Base-by-base conservation (phyloP, 2,113 vertebrate species). In the Boulengeromyrus knoepffleri region DNA sequence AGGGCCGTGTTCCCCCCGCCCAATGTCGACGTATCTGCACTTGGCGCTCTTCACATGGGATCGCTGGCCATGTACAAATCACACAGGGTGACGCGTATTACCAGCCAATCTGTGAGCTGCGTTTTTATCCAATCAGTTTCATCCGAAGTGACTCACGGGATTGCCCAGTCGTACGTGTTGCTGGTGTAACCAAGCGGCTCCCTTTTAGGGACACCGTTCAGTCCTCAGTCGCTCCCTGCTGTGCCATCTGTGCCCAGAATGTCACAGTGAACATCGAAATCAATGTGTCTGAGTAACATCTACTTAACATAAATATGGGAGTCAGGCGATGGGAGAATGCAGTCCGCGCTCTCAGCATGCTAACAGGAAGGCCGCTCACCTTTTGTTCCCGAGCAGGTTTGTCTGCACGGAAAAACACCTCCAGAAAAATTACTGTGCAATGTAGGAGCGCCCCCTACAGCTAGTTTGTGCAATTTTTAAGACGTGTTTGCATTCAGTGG, bases 381-480 rank as follows among this genome's bases (percentile, higher is more conserved):
- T 85, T 45, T 85, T 47, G 83, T 47, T 46, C 19, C 19, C 19
- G 1, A 21, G 42, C 42, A 85, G 83, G 83, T 85, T 47, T 46
- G 42, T 47, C 21, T 85, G 42, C 10, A 85, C 9, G 5, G 62
- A 85, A 47, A 47, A 85, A 85, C 42, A 85, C 10, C 0, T 12
- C 9, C 39, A n/a, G 15, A 85, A 85, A 85, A 84, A 84, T 46
- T 8, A 47, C 36, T 5, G 42, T 42, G 45, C 45, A 47, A 85
- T 85, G 93, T 89, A 91, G 94, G 53, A 95, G 95, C 94, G 91
- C 95, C 95, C 94, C 94, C 96, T 96, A 91, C 94, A 95, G 95
- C 88, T 93, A 13, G 27, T 36, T 87, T 13, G n/a, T 42, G 27
- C 46, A 10, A 47, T 46, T 47, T 46, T 85, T 49, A 49, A 49